Evolutionary conservation across 2,888 invertebrate species (phyloP).

Genomic region (Lamproptera curius): DNA sequence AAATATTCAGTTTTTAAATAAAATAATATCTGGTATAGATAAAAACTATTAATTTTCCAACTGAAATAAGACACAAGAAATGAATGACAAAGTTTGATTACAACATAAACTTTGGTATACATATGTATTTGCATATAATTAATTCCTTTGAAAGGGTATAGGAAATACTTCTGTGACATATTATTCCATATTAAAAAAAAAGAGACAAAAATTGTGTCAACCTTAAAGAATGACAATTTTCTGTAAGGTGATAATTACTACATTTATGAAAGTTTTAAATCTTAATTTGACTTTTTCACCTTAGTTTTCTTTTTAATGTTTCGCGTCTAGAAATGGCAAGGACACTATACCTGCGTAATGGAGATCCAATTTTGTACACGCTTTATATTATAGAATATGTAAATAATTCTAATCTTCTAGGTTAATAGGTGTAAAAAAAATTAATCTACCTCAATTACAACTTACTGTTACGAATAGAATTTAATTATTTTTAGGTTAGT

Average conservation of each 20-base stretch:
- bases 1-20: no score
- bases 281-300: constrained; percentile 28
- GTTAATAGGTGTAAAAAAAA: constrained; percentile 77
- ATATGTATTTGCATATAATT: no score
- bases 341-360: constrained; percentile 34
- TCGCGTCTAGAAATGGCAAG: constrained; percentile 51
- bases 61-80: no score
- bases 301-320: constrained; percentile 40
- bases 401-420: constrained; percentile 74
- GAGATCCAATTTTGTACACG: constrained; percentile 64
- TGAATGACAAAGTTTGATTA: no score
- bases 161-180: background rate
- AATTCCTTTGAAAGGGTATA: no score
- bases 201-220: background rate
- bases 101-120: no score
- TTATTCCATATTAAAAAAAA: background rate
- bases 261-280: constrained; percentile 3
- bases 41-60: no score
- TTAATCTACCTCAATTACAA: constrained; percentile 76
- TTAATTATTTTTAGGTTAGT: constrained; percentile 73
- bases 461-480: constrained; percentile 70
- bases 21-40: no score
- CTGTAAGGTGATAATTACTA: background rate
- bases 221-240: constrained; percentile 1
- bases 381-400: constrained; percentile 63